A percentile compares a stretch with the other conserved stretches of the same genome.
phyloP scores from a whole-genome alignment of 2,888 invertebrate genomes.

The Agriopis leucophaearia region DNA sequence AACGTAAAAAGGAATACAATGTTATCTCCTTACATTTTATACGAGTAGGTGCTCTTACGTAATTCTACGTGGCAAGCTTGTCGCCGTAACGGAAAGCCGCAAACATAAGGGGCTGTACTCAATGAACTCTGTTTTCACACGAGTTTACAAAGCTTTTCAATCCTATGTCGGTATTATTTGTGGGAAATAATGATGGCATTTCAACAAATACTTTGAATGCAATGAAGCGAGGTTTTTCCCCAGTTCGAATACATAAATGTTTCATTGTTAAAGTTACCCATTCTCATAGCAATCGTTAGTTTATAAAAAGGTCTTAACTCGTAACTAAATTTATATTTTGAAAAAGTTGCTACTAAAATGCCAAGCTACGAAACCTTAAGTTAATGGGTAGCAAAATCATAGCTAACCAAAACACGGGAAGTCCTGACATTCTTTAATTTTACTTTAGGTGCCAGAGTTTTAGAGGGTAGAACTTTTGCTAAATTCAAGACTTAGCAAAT shows the following conservation, averaged over 20 bases:
- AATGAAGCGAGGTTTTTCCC: conserved; percentile 1
- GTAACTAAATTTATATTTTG: background rate
- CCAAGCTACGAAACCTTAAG: conserved; percentile 14
- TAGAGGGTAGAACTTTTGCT: background rate
- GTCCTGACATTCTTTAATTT: conserved; percentile 16
- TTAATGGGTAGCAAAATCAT: conserved; percentile 15
- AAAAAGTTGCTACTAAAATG: conserved; percentile 3
- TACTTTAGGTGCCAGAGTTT: conserved; percentile 5
- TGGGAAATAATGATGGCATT: conserved; percentile 21
- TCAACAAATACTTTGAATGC: background rate
- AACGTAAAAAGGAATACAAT: conserved; percentile 35
- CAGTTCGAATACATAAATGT: background rate
- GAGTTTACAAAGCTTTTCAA: conserved; percentile 44
- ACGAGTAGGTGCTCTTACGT: conserved; percentile 39
- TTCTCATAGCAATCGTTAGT: background rate
- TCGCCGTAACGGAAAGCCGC: conserved; percentile 54
- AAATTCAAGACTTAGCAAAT: conserved; percentile 1
- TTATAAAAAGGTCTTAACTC: background rate
- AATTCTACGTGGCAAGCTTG: conserved; percentile 58
- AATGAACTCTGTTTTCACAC: conserved; percentile 33
- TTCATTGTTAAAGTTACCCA: background rate
- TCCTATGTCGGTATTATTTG: conserved; percentile 33
- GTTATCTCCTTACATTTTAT: conserved; percentile 46
- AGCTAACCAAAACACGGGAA: conserved; percentile 18
- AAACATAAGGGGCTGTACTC: conserved; percentile 53